Evolutionary conservation across 2,797 vertebrate genomes (phyloP).

Genomic region (Gymnothorax reevesii): DNA sequence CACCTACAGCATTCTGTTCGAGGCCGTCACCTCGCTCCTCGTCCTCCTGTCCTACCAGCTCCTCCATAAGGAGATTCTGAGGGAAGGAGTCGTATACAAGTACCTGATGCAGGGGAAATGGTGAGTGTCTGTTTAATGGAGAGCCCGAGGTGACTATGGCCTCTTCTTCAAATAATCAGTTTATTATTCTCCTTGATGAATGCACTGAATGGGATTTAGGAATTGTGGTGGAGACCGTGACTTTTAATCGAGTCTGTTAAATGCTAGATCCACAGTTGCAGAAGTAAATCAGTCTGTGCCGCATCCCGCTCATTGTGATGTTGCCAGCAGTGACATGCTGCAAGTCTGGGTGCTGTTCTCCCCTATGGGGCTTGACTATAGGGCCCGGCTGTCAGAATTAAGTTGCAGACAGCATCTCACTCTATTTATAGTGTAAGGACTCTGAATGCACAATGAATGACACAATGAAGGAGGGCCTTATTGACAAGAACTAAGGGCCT

Average conservation of each 20-base stretch:
- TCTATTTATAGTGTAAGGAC: slow-evolving; percentile 13
- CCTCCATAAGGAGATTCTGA: slow-evolving; percentile 91
- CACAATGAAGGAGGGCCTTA: not conserved
- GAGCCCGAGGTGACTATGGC: not conserved
- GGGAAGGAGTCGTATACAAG: slow-evolving; percentile 84
- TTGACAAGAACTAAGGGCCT: not conserved
- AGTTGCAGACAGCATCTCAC: not conserved
- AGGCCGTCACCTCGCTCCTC: slow-evolving; percentile 89
- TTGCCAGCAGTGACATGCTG: not conserved
- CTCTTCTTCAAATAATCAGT: not conserved
- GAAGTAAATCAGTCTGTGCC: not conserved
- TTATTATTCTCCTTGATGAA: not conserved
- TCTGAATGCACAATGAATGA: not conserved
- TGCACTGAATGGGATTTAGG: not conserved
- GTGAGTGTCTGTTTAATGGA: slow-evolving; percentile 68
- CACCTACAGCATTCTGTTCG: slow-evolving; percentile 94
- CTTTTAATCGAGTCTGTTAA: slow-evolving; percentile 7
- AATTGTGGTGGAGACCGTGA: not conserved
- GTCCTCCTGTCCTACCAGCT: slow-evolving; percentile 96
- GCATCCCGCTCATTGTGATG: slow-evolving; percentile 22
- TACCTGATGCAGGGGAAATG: slow-evolving; percentile 90
- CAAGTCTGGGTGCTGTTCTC: not conserved
- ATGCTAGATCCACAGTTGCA: no score
- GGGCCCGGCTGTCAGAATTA: slow-evolving; percentile 6
- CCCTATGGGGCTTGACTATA: not conserved